Conservation (phyloP, 2,113 vertebrate species). For the Brachypteracias leptosomus region DNA sequence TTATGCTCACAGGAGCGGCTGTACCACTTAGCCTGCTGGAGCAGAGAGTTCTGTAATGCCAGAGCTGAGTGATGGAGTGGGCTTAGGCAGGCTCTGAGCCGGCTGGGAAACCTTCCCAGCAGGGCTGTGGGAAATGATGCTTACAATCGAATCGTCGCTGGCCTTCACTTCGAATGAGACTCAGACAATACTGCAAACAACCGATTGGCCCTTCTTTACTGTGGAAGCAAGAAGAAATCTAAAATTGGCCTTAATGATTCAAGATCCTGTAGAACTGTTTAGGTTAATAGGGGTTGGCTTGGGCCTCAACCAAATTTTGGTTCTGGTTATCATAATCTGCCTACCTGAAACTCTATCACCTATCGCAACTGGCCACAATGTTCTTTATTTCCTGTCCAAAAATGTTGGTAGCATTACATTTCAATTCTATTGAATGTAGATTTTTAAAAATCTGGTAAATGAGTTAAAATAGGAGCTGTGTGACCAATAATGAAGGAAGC, state of each 20-base stretch:
- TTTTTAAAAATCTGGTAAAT: not conserved
- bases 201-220: not conserved
- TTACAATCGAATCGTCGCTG: not conserved
- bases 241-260: not conserved
- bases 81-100: not conserved
- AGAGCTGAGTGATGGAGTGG: slow-evolving; percentile 43
- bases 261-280: not conserved
- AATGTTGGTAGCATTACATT: not conserved
- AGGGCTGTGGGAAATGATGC: slow-evolving; percentile 4
- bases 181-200: not conserved
- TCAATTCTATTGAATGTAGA: not conserved
- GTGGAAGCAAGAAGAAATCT: not conserved
- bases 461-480: not conserved
- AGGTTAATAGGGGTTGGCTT: not conserved
- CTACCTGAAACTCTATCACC: not conserved
- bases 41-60: not conserved
- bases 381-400: not conserved
- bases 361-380: not conserved
- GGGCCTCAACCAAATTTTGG: not conserved
- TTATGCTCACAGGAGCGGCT: not conserved
- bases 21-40: not conserved
- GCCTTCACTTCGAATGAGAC: not conserved
- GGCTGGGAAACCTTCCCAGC: slow-evolving; percentile 21
- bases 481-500: not conserved
- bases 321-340: not conserved